Conservation (phyloP, 2,113 vertebrate genomes). For the Artemisiospiza belli region DNA sequence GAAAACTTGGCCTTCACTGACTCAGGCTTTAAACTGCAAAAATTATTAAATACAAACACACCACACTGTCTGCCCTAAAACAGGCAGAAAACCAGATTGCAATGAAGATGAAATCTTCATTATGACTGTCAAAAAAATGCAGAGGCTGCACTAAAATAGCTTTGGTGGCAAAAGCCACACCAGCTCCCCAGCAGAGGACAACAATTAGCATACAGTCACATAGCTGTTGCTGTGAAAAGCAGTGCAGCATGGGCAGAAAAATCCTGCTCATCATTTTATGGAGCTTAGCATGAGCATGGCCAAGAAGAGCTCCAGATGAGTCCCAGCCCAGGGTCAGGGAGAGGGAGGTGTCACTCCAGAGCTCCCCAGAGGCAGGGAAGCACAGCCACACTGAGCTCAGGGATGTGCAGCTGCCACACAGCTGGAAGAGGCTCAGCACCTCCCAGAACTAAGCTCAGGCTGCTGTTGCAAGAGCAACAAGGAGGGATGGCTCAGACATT, state of each 20-base stretch:
- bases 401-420: background rate
- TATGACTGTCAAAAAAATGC: conserved; percentile 50
- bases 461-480: background rate
- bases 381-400: background rate
- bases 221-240: background rate
- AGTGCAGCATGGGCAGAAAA: background rate
- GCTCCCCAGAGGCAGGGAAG: background rate
- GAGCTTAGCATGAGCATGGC: background rate
- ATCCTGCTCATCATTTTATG: background rate
- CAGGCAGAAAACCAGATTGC: conserved; percentile 29
- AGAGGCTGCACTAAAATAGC: conserved; percentile 47
- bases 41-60: conserved; percentile 18
- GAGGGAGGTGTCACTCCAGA: background rate
- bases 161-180: conserved; percentile 58
- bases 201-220: conserved; percentile 36
- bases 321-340: background rate
- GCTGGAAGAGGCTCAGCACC: background rate
- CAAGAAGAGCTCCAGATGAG: conserved; percentile 35
- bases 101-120: conserved; percentile 46
- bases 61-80: background rate
- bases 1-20: background rate
- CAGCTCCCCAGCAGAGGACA: conserved; percentile 38
- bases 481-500: background rate
- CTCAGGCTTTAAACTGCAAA: conserved; percentile 5
- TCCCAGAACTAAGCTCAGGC: background rate